Evolutionary conservation across 2,888 invertebrate species (phyloP), one percentile per base, ranked within the genome.

Genomic region (Sinopyrophorus schimmeli): DNA sequence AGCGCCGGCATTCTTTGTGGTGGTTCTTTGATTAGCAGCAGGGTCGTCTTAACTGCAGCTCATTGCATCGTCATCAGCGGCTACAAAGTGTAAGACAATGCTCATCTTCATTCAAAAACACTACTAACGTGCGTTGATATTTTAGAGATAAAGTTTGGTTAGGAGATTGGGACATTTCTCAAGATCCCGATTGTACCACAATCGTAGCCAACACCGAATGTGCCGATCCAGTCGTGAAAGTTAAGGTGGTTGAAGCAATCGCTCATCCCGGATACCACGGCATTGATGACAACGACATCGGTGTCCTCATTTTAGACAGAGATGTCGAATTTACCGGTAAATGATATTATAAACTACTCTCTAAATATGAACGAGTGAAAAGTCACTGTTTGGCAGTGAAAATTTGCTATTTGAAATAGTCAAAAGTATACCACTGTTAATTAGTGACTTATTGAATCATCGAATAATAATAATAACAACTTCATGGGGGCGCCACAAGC

Each of bases 271-370:
- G 5, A 5, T 34, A 34, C 20, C 2, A 1, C 1, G 9, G 24
- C 7, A 20, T 18, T 1, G 15, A 18, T n/a, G 18, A 34, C 11
- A 34, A 34, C 34, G 34, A 34, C 7, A 34, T 34, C 20, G 34
- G 12, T 5, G 1, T 34, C 4, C 1, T 34, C 10, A 5, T 11
- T 6, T 34, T 34, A 11, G 10, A 34, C 5, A 9, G n/a, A 18
- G 6, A 34, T 2, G 34, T 34, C n/a, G 10, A 5, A 10, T 34
- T 34, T 20, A 34, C 34, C 3, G 11, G 34, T 34, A 11, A 9
- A 18, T 10, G 5, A 2, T 5, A 12, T 26, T 26, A 12, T 1
- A 7, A 10, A 0, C 1, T 6, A 26, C n/a, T n/a, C n/a, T n/a
- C n/a, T n/a, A n/a, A n/a, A n/a, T n/a, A n/a, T n/a, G n/a, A n/a